These are phyloP conservation scores for Narcine bancroftii DNA, from an alignment of 2,113 vertebrate genomes.

Conservation along the genomic window DNA sequence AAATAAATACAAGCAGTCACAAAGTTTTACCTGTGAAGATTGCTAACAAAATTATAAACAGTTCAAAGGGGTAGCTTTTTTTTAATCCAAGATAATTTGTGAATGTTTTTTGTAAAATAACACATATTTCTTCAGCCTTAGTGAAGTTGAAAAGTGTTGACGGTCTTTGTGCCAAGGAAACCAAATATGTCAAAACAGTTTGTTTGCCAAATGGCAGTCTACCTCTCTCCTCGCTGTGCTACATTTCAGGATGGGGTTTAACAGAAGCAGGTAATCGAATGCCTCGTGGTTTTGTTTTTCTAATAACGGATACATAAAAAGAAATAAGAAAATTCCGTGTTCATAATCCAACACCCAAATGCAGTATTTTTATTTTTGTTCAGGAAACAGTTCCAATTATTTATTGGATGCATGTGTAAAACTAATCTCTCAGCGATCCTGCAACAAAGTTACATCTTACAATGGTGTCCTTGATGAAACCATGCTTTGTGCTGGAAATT, in stretches of 20 bases:
- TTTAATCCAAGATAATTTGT: neutral
- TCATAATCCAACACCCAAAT: neutral
- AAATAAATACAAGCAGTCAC: neutral
- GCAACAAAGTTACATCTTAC: constrained; percentile 57
- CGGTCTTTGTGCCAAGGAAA: constrained; percentile 74
- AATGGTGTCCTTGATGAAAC: constrained; percentile 52
- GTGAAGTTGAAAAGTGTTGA: constrained; percentile 63
- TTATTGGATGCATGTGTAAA: constrained; percentile 75
- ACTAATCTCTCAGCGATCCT: constrained; percentile 66
- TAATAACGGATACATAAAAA: neutral
- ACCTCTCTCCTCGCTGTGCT: constrained; percentile 65
- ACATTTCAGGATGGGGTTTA: constrained; percentile 82
- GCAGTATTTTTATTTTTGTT: too few relatives aligned
- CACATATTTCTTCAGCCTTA: constrained; percentile 55
- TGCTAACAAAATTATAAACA: neutral
- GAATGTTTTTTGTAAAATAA: neutral
- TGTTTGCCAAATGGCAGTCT: constrained; percentile 67
- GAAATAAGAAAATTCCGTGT: neutral
- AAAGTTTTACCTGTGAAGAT: neutral
- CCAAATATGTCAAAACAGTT: constrained; percentile 69
- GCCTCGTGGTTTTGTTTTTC: too few relatives aligned
- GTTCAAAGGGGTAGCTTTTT: neutral
- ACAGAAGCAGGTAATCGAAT: constrained; percentile 52
- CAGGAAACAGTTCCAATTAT: constrained; percentile 55
- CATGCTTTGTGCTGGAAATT: constrained; percentile 85